Base-by-base conservation (phyloP, 2,888 invertebrate species). In the Lepidonotus clava region DNA sequence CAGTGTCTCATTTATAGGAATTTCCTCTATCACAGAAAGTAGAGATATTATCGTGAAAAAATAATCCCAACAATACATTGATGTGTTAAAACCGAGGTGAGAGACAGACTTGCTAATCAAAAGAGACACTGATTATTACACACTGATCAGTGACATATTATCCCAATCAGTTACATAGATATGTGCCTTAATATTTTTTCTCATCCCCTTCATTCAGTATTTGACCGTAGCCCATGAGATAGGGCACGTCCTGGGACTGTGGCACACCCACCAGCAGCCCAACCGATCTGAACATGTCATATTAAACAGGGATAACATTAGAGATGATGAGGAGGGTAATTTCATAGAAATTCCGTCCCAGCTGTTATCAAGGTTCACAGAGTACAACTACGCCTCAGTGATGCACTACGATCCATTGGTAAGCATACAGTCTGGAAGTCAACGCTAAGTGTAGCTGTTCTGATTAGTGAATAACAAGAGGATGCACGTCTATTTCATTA, bases 191-290 rank as follows among this genome's bases (percentile, higher is more conserved):
- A 46, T 46, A 18, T 46, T 46, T 11, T 8, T 11, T 46, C 46
- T 46, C 8, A 18, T 18, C 46, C 8, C 46, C 18, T 46, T 8
- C 8, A 8, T 46, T 71, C 38, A 71, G 38, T 11, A 71, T 1
- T 38, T 71, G 11, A 34, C 38, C 21, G 24, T 71, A 5, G n/a
- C 71, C 36, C 71, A 71, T 18, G 71, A 34, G 34, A 38, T 71
- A 21, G 71, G 71, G 38, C 71, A 71, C 38, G 34, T 38, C 4
- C 71, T 71, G 18, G 71, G 71, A 18, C 36, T 71, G 6, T 71
- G 71, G 71, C 71, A 71, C 71, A 38, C 34, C 4, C 71, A 71
- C 8, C 71, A 71, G 71, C 71, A 71, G 71, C 71, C 71, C 1
- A 38, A 18, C 11, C 34, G 71, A 0, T 21, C 34, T 21, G 4